Evolutionary conservation across 2,888 invertebrate genomes (phyloP).

Genomic region (Cosmorhoe ocellata): DNA sequence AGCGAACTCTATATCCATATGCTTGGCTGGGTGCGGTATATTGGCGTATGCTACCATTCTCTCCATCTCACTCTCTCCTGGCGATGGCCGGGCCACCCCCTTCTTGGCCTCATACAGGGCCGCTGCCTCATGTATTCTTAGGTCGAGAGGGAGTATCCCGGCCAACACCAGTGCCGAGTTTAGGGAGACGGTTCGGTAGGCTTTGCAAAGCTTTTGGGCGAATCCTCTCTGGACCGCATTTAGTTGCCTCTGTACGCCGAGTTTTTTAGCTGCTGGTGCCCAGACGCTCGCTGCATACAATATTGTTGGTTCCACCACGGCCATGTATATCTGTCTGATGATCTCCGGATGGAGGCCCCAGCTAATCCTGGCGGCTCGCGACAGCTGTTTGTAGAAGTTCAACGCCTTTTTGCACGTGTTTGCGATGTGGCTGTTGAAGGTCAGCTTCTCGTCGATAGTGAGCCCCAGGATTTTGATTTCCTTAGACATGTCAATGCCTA

Average conservation of each 20-base stretch:
- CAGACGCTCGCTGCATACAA: neutral
- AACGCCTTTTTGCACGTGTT: neutral
- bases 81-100: neutral
- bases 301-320: neutral
- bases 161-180: slow-evolving; percentile 14
- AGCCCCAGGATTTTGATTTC: slow-evolving; percentile 9
- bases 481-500: slow-evolving; percentile 3
- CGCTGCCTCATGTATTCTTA: slow-evolving; percentile 10
- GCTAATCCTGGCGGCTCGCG: slow-evolving; percentile 7
- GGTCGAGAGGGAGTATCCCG: slow-evolving; percentile 16
- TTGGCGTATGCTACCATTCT: neutral
- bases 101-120: neutral
- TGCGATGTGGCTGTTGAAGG: neutral
- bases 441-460: slow-evolving; percentile 6
- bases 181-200: slow-evolving; percentile 2
- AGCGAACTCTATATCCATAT: neutral
- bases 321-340: slow-evolving; percentile 15
- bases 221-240: neutral
- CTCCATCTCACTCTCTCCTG: slow-evolving; percentile 1
- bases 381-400: neutral
- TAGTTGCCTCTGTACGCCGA: neutral
- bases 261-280: neutral
- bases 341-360: slow-evolving; percentile 24
- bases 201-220: neutral
- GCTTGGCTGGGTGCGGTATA: slow-evolving; percentile 9